These are phyloP conservation scores for Polylopha cassiicola DNA, from an alignment of 2,888 invertebrate genomes.

Conservation along the genomic window DNA sequence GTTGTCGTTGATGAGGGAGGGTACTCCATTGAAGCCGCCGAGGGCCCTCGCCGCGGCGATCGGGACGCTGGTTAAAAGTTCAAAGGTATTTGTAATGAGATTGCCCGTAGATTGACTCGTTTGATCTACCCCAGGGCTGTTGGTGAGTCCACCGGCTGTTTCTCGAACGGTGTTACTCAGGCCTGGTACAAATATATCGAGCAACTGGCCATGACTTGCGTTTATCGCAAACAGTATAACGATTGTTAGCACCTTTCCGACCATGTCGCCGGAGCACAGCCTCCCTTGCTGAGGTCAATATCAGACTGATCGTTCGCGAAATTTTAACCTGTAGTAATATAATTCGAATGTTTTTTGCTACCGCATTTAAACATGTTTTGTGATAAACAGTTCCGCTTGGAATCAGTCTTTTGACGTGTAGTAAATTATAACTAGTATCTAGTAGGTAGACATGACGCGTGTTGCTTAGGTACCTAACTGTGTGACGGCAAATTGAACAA, in stretches of 20 bases:
- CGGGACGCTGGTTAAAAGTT: slow-evolving; percentile 30
- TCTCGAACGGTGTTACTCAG: slow-evolving; percentile 25
- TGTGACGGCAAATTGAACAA: too few species aligned
- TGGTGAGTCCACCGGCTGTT: slow-evolving; percentile 25
- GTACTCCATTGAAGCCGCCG: slow-evolving; percentile 27
- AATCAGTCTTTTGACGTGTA: too few species aligned
- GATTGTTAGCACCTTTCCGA: slow-evolving; percentile 6
- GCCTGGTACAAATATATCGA: slow-evolving; percentile 28
- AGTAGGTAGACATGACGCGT: background rate
- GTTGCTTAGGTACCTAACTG: background rate
- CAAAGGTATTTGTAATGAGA: slow-evolving; percentile 29
- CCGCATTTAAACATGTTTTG: slow-evolving; percentile 10
- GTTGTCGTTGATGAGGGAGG: slow-evolving; percentile 29
- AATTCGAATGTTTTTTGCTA: slow-evolving; percentile 11
- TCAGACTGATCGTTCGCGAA: slow-evolving; percentile 30
- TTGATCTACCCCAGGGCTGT: slow-evolving; percentile 29
- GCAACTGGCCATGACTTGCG: slow-evolving; percentile 30
- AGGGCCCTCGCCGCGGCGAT: slow-evolving; percentile 32
- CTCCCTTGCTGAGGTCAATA: slow-evolving; percentile 21
- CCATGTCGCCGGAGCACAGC: slow-evolving; percentile 10
- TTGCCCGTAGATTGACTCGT: slow-evolving; percentile 30
- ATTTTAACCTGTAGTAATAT: slow-evolving; percentile 32
- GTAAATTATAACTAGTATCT: background rate
- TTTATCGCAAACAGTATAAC: background rate
- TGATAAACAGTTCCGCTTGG: background rate